Conservation (phyloP, 2,797 vertebrate species). For the Phalanger gymnotis region DNA sequence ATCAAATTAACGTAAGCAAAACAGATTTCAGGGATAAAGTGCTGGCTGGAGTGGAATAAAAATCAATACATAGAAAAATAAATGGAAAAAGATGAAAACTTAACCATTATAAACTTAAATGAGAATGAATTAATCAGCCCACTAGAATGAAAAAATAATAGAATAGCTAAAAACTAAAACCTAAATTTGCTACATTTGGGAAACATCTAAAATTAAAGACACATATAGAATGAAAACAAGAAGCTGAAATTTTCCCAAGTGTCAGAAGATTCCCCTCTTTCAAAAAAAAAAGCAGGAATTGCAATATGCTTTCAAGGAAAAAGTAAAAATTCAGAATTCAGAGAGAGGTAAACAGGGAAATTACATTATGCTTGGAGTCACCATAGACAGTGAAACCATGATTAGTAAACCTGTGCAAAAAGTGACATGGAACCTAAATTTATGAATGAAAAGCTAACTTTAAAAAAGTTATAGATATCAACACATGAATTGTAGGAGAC, state of each 20-base stretch:
- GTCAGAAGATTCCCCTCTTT: background rate
- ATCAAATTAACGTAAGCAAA: background rate
- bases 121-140: background rate
- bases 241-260: background rate
- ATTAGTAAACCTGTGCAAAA: background rate
- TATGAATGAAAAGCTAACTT: background rate
- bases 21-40: background rate
- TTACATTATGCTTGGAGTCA: background rate
- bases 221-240: background rate
- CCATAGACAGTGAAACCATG: background rate
- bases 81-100: background rate
- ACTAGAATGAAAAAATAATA: background rate
- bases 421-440: background rate
- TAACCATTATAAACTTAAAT: background rate
- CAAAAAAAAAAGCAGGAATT: background rate
- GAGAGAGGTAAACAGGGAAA: background rate
- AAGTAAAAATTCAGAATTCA: background rate
- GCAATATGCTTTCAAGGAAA: background rate
- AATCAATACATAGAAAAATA: background rate
- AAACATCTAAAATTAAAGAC: background rate
- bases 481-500: background rate
- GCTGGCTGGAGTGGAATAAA: background rate
- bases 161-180: background rate
- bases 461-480: background rate
- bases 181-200: background rate